A percentile compares a stretch with the other conserved stretches of the same genome.
These are phyloP conservation scores for Pogona vitticeps DNA, from an alignment of 2,113 vertebrate species.

Conservation along the genomic window DNA sequence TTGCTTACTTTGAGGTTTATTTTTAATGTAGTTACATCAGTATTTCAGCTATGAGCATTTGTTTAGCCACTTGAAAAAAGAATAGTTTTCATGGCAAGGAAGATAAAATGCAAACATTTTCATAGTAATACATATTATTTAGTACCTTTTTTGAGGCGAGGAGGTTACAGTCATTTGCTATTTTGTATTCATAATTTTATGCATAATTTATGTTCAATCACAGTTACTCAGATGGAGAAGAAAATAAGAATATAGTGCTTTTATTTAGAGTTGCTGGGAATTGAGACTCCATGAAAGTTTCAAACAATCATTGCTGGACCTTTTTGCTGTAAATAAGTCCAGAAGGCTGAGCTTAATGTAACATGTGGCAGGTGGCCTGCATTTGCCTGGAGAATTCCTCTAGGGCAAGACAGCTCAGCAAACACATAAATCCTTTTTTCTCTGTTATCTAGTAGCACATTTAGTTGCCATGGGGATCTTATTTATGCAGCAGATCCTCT, in stretches of 20 bases:
- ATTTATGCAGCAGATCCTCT: slow-evolving; percentile 86
- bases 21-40: no score
- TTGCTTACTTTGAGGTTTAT: no score
- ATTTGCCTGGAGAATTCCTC: slow-evolving; percentile 89
- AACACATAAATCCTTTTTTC: slow-evolving; percentile 89
- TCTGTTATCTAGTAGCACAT: slow-evolving; percentile 87
- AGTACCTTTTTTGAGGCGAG: not conserved
- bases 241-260: slow-evolving; percentile 54
- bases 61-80: slow-evolving; percentile 1
- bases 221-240: not conserved
- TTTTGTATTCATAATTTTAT: slow-evolving; percentile 63
- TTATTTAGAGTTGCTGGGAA: slow-evolving; percentile 61
- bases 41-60: not conserved
- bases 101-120: slow-evolving; percentile 1
- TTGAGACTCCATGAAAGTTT: slow-evolving; percentile 61
- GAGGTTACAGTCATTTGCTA: slow-evolving; percentile 36
- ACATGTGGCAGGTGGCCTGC: slow-evolving; percentile 88
- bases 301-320: slow-evolving; percentile 76
- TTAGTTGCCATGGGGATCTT: slow-evolving; percentile 92
- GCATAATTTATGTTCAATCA: slow-evolving; percentile 50
- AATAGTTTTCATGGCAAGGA: not conserved
- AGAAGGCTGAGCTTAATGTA: slow-evolving; percentile 87
- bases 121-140: slow-evolving; percentile 23
- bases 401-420: slow-evolving; percentile 89
- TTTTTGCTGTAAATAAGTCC: slow-evolving; percentile 79